Evolutionary conservation across 2,797 vertebrate species (phyloP).

Genomic region (Urosaurus nigricauda): DNA sequence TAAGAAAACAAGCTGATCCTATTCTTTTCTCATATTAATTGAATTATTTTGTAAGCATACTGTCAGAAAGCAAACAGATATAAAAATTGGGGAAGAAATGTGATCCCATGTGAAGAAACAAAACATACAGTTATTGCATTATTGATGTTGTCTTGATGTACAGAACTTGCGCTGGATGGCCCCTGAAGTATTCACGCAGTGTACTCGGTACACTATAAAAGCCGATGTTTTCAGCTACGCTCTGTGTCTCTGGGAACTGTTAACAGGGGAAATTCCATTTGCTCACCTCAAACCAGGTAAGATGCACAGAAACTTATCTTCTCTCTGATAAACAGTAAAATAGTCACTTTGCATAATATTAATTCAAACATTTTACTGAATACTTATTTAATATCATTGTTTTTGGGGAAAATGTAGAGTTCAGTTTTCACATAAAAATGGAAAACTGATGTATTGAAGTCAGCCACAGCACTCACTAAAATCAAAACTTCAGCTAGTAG

Average conservation of each 20-base stretch:
- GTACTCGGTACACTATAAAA: slow-evolving; percentile 94
- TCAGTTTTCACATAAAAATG: background rate
- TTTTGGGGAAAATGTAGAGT: background rate
- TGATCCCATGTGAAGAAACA: background rate
- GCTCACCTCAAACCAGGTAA: slow-evolving; percentile 95
- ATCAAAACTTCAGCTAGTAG: background rate
- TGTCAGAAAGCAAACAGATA: background rate
- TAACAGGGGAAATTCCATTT: slow-evolving; percentile 95
- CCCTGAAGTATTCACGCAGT: slow-evolving; percentile 95
- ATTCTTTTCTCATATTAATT: background rate
- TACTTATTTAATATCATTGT: background rate
- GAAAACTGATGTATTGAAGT: background rate
- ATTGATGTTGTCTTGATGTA: background rate
- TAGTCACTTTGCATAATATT: background rate
- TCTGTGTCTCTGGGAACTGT: slow-evolving; percentile 94
- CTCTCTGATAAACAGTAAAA: background rate
- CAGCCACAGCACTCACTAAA: background rate
- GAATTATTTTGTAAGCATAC: slow-evolving; percentile 5
- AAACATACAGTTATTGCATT: background rate
- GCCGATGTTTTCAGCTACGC: slow-evolving; percentile 97
- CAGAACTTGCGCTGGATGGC: slow-evolving; percentile 98
- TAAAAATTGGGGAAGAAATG: background rate
- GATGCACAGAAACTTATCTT: background rate
- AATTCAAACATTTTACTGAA: background rate
- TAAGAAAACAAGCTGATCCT: background rate